Base-by-base conservation (phyloP, 2,113 vertebrate genomes). In the Bathybates hornii region DNA sequence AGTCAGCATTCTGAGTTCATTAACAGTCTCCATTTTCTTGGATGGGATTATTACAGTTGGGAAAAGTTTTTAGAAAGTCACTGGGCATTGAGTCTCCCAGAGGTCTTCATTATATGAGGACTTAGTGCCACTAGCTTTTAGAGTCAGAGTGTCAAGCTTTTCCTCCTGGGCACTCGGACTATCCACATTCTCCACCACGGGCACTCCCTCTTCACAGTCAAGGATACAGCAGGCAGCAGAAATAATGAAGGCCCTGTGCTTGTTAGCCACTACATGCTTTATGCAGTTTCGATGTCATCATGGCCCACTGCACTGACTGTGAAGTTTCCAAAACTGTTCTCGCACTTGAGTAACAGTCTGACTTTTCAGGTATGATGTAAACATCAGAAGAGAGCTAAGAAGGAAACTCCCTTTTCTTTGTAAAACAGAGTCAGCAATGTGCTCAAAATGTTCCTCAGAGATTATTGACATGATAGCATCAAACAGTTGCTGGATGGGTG, bases 81-180 rank as follows among this genome's bases (percentile, higher is more conserved):
- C 19, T 17, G 43, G 57, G n/a, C 81, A 43, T 45, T 16, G 13
- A 83, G 84, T 80, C 48, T 94, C 89, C 91, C 91, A 89, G 19
- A 78, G 88, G 89, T 90, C 80, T 90, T 93, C 87, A 91, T 93
- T 91, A 95, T 85, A 63, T 79, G 76, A 91, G 45, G 38, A 88
- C 53, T 85, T 52, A 53, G 82, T 80, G 56, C 80, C 88, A 81
- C 63, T 87, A 66, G 83, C 68, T 89, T 89, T 90, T 81, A 81
- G 38, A 80, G 87, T 90, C 76, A 85, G 85, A 79, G 50, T 76
- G 61, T 78, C 36, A 6, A 32, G 54, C 57, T 78, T 82, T 73
- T 80, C 50, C 81, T 83, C 41, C 45, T 50, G 32, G 83, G 80
- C 38, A 21, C 54, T 21, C 56, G 84, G 86, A 78, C 86, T 48